A percentile compares a stretch with the other conserved stretches of the same genome.
Evolutionary conservation across 2,797 vertebrate species (phyloP).

Genomic region (Gadopsis marmoratus): DNA sequence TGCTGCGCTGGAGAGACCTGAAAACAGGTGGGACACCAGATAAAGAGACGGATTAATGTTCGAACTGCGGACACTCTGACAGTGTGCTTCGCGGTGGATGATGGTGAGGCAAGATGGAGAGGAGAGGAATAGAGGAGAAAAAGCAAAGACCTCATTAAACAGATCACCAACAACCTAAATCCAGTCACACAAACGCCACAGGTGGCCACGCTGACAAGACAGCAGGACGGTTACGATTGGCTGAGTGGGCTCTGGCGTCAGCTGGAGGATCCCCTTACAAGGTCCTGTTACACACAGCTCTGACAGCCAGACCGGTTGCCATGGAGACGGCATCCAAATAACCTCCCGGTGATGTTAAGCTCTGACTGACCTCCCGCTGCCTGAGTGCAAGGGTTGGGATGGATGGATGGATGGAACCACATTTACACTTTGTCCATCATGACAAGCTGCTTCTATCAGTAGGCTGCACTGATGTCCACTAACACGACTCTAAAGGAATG

Average conservation of each 20-base stretch:
- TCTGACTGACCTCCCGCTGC: constrained; percentile 30
- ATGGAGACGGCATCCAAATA: constrained; percentile 62
- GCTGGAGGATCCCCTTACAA: constrained; percentile 69
- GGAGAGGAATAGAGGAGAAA: neutral
- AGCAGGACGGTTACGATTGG: constrained; percentile 25
- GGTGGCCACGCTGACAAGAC: constrained; percentile 8
- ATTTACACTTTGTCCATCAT: neutral
- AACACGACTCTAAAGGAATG: neutral
- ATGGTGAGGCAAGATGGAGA: neutral
- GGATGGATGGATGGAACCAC: neutral
- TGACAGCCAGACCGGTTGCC: constrained; percentile 59
- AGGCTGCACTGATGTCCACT: neutral
- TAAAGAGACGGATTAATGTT: constrained; percentile 44
- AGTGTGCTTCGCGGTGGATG: constrained; percentile 10
- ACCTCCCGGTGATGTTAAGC: constrained; percentile 39
- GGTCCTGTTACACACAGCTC: constrained; percentile 66
- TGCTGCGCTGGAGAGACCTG: constrained; percentile 37
- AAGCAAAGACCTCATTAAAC: constrained; percentile 22
- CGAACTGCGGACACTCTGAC: constrained; percentile 16
- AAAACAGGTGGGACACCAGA: constrained; percentile 50
- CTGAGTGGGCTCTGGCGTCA: constrained; percentile 46
- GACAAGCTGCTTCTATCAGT: neutral
- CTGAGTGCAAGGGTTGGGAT: neutral
- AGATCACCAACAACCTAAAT: constrained; percentile 4
- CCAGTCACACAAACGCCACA: constrained; percentile 32